Evolutionary conservation across 2,888 invertebrate genomes (phyloP).

Genomic region (Cheilosia vulpina): DNA sequence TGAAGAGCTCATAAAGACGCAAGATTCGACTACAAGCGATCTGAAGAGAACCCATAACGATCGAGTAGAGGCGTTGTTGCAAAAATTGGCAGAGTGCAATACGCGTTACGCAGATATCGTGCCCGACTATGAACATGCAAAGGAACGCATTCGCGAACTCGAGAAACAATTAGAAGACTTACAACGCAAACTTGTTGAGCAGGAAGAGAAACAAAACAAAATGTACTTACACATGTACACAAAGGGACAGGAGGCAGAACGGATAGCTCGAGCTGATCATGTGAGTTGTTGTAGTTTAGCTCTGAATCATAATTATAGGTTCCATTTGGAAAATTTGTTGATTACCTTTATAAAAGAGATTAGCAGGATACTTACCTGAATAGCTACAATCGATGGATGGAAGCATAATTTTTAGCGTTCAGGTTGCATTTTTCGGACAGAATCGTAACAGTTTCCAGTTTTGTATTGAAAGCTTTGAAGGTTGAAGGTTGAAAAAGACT

Average conservation of each 20-base stretch:
- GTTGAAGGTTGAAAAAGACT: no score
- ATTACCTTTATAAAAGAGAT: no score
- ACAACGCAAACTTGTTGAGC: slow-evolving; percentile 88
- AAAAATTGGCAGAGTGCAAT: slow-evolving; percentile 90
- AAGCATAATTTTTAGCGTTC: no score
- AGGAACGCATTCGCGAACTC: slow-evolving; percentile 87
- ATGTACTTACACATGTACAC: slow-evolving; percentile 93
- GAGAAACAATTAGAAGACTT: slow-evolving; percentile 90
- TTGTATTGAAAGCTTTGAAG: no score
- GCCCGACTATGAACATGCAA: slow-evolving; percentile 90
- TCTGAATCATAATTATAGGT: background rate
- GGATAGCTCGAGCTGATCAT: slow-evolving; percentile 88
- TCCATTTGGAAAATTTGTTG: no score
- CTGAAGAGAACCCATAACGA: slow-evolving; percentile 91
- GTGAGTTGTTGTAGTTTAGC: slow-evolving; percentile 82
- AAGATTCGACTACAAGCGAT: slow-evolving; percentile 88
- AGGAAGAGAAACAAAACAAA: slow-evolving; percentile 89
- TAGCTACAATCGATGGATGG: no score
- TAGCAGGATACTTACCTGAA: no score
- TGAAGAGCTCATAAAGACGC: slow-evolving; percentile 88
- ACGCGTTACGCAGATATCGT: slow-evolving; percentile 90
- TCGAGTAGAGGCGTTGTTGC: slow-evolving; percentile 89
- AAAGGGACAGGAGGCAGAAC: slow-evolving; percentile 92
- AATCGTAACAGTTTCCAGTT: no score
- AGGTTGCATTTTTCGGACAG: no score